These are phyloP conservation scores for Sacculina carcini DNA, from an alignment of 2,888 invertebrate genomes.

Conservation along the genomic window DNA sequence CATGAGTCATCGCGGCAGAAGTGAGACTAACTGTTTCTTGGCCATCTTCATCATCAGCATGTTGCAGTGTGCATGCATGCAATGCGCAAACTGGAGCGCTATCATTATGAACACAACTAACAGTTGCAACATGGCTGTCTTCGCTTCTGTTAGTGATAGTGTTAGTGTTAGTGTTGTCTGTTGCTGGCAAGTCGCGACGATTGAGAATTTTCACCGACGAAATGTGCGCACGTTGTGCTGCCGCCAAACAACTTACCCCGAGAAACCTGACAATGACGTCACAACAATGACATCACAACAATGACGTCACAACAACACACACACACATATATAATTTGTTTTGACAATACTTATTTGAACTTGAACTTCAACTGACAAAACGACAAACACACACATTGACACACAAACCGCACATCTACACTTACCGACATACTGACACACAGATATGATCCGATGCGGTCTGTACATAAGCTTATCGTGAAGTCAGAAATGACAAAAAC, in stretches of 20 bases:
- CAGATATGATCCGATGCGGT: too few species aligned
- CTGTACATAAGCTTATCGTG: too few species aligned
- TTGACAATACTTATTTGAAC: not conserved
- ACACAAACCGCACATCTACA: too few species aligned
- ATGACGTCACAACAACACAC: not conserved
- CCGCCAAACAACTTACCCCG: constrained; percentile 58
- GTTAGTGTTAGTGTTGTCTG: not conserved
- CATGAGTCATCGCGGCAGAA: too few species aligned
- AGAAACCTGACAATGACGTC: constrained; percentile 35
- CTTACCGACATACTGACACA: not conserved
- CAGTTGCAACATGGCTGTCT: not conserved
- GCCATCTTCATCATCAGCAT: not conserved
- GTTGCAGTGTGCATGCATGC: too few species aligned
- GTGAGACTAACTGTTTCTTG: too few species aligned
- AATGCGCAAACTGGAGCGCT: too few species aligned
- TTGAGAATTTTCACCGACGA: constrained; percentile 50
- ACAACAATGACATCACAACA: not conserved
- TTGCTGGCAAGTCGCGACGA: constrained; percentile 11
- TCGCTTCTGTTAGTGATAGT: not conserved
- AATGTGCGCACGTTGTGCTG: constrained; percentile 72
- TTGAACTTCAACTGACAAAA: not conserved
- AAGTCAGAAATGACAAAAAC: too few species aligned
- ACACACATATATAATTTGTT: not conserved
- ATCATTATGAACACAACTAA: too few species aligned
- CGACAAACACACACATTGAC: too few species aligned